Evolutionary conservation across 2,113 vertebrate species (phyloP).

Genomic region (Suncus etruscus): DNA sequence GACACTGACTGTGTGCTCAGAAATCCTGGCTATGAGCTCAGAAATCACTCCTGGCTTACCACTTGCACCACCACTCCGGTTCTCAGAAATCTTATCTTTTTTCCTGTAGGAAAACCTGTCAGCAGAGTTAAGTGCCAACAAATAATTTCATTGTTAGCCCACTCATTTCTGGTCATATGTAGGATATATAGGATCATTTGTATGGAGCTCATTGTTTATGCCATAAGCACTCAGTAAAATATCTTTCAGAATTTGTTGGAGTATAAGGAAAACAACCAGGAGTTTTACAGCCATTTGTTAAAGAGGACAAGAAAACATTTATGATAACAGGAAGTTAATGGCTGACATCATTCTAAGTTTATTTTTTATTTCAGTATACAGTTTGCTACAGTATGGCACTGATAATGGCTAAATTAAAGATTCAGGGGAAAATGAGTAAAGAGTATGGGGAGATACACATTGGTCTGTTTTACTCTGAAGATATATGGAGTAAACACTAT

Average conservation of each 20-base stretch:
- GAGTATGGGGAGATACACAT: constrained; percentile 10
- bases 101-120: not conserved
- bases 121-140: not conserved
- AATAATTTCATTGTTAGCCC: not conserved
- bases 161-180: not conserved
- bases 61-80: no score
- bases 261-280: not conserved
- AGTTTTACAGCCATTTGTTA: not conserved
- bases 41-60: no score
- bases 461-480: not conserved
- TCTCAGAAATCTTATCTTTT: not conserved
- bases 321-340: accelerated
- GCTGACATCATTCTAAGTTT: not conserved
- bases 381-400: not conserved
- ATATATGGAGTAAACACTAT: constrained; percentile 16
- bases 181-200: not conserved
- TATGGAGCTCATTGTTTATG: not conserved
- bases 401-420: not conserved
- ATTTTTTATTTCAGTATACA: not conserved
- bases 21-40: no score
- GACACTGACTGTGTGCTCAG: no score
- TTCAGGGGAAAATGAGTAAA: constrained; percentile 5
- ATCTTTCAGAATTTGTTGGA: not conserved
- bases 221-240: accelerated
- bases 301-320: not conserved